Evolutionary conservation across 2,888 invertebrate genomes (phyloP), one percentile per base, ranked within the genome.

Genomic region (Galeopsomyia nigrocyanea): DNA sequence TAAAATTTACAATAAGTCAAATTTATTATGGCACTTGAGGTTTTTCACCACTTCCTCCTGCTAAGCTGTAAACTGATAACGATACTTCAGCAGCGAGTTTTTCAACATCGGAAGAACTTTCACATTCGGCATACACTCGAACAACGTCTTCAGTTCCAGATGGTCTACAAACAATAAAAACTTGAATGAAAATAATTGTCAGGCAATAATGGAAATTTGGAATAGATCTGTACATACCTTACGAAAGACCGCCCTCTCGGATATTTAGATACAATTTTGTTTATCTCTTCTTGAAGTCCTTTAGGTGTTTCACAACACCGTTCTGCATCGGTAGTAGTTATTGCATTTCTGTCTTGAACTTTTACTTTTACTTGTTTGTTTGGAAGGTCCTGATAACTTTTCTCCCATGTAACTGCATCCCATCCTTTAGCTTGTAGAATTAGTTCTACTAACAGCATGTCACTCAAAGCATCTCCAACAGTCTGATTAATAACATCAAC

Each of bases 81-180:
- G 93, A 91, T 10, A 97, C 94, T 85, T 95, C 92, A 3, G 90
- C 88, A 0, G 94, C 94, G 73, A 98, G 87, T 79, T 88, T 88
- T 64, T 94, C 92, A 0, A 93, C 92, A 76, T 91, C 89, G 88
- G 55, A 88, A 81, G 91, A 89, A 5, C 94, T 93, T 26, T 92
- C 91, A 2, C 97, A 96, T 87, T 99, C 99, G 0, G 98, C 97
- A 87, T 99, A 99, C 0, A 99, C 94, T 75, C 99, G 89, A 1
- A 99, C 94, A 14, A 98, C 90, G 86, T 99, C 97, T 87, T 99
- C 99, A 0, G 99, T 99, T 10, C 99, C 99, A 0, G 99, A 99
- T 0, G 99, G 94, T 60, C 98, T 91, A 76, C 50, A 83, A 79
- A 68, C 47, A 26, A 51, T 46, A 50, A 74, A 62, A 69, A 47